Conservation (phyloP, 2,888 invertebrate species). For the Erebia aethiops region DNA sequence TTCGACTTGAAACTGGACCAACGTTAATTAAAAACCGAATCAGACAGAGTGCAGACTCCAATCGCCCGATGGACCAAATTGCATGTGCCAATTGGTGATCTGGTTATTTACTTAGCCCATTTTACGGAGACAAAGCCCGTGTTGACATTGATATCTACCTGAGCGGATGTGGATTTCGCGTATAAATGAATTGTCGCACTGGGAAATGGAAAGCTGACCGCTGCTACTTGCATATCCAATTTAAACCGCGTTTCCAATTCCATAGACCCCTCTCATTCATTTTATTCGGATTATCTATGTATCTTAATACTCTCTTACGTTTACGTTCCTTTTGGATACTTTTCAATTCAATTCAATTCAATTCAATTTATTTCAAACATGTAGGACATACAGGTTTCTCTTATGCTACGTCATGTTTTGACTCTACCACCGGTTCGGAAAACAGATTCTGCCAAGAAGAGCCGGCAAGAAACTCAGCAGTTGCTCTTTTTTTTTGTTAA, state of each 20-base stretch:
- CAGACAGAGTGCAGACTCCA: slow-evolving; percentile 61
- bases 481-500: no score
- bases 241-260: slow-evolving; percentile 19
- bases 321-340: slow-evolving; percentile 7
- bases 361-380: no score
- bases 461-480: no score
- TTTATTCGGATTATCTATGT: slow-evolving; percentile 21
- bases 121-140: slow-evolving; percentile 61
- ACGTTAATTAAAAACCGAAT: slow-evolving; percentile 68
- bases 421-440: no score
- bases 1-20: slow-evolving; percentile 45
- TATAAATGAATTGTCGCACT: slow-evolving; percentile 60
- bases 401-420: no score
- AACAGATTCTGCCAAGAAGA: no score
- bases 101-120: slow-evolving; percentile 75
- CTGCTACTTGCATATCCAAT: slow-evolving; percentile 16
- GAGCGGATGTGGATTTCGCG: slow-evolving; percentile 51
- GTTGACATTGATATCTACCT: slow-evolving; percentile 55
- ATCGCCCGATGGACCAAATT: slow-evolving; percentile 57
- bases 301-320: slow-evolving; percentile 8
- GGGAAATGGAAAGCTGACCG: slow-evolving; percentile 33
- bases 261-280: slow-evolving; percentile 19
- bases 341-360: no score
- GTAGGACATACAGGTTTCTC: no score
- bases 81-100: slow-evolving; percentile 59